Percentiles rank a stretch among this genome's conserved stretches.
Evolutionary conservation across 2,888 invertebrate genomes (phyloP).

Genomic region (Belgica antarctica): DNA sequence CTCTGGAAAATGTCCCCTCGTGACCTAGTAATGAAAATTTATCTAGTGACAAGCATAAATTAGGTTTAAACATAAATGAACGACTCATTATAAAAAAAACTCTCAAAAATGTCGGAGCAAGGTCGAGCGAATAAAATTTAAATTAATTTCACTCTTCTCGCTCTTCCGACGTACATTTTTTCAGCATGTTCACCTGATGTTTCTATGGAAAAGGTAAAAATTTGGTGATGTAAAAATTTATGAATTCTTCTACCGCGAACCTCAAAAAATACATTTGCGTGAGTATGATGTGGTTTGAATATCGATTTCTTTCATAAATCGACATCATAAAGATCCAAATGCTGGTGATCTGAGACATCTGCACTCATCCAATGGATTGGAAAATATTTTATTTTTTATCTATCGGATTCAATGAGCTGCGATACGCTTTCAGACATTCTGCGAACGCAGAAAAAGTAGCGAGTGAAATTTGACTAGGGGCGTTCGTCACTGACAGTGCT

Average conservation of each 20-base stretch:
- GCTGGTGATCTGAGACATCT: neutral
- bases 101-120: neutral
- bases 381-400: conserved; percentile 8
- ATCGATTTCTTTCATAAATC: neutral
- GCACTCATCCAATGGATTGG: neutral
- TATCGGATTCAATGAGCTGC: neutral
- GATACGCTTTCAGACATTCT: neutral
- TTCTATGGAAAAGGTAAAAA: neutral
- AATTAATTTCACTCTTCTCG: conserved; percentile 9
- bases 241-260: neutral
- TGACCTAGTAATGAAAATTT: neutral
- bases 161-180: neutral
- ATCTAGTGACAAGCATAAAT: neutral
- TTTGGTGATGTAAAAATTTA: no score
- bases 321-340: neutral
- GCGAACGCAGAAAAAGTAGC: no score
- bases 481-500: no score
- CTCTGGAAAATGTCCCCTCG: neutral
- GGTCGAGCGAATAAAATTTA: conserved; percentile 24
- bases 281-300: neutral
- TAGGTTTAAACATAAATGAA: conserved; percentile 13
- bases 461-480: no score
- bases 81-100: no score
- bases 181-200: conserved; percentile 31
- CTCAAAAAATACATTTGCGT: neutral